phyloP scores from a whole-genome alignment of 23 tunicate species.

The Trididemnum miniatum region DNA sequence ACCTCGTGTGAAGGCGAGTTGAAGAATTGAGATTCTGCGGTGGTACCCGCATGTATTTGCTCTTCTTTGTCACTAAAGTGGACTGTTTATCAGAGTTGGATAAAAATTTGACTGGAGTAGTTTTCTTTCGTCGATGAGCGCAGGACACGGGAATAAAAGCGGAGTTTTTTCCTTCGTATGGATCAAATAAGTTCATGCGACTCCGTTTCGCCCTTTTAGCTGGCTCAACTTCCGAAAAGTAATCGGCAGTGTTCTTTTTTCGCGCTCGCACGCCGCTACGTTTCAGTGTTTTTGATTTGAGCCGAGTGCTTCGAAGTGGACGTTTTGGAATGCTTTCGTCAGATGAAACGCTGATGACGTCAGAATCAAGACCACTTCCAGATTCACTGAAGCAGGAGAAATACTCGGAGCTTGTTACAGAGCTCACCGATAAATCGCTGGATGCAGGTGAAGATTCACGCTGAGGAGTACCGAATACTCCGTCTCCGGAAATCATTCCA shows the following conservation, averaged over 20 bases:
- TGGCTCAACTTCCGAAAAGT: neutral
- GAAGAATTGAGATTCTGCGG: neutral
- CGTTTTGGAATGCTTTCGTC: constrained; percentile 36
- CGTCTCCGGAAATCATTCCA: neutral
- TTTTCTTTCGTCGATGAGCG: constrained; percentile 15
- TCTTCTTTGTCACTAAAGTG: neutral
- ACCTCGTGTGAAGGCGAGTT: neutral
- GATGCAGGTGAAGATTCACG: constrained; percentile 51
- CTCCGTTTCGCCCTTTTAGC: neutral
- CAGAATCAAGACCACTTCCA: constrained; percentile 48
- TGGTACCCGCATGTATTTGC: constrained; percentile 1
- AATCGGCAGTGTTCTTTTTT: neutral
- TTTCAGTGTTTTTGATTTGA: neutral
- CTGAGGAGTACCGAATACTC: neutral
- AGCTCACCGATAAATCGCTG: constrained; percentile 59
- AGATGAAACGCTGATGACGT: constrained; percentile 34
- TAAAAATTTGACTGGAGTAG: constrained; percentile 14
- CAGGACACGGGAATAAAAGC: neutral
- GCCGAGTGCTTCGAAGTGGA: neutral
- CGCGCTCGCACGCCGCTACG: neutral
- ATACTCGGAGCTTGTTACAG: constrained; percentile 61
- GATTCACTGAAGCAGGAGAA: constrained; percentile 54
- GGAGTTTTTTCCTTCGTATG: neutral
- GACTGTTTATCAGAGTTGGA: neutral
- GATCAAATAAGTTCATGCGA: neutral